Base-by-base conservation (phyloP, 2,888 invertebrate species). In the Mallateleia sp. region DNA sequence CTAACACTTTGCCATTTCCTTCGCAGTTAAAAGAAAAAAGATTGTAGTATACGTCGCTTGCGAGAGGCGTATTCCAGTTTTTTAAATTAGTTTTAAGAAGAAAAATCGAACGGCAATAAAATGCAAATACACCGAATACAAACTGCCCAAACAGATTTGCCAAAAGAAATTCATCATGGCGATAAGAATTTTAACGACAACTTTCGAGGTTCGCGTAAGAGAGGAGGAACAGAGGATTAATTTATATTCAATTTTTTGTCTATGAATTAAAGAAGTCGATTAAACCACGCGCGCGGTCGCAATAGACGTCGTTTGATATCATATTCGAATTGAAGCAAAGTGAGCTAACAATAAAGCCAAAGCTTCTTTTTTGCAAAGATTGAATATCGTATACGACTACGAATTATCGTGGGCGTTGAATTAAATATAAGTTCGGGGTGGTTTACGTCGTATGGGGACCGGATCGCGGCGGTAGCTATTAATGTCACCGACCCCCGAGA, bases 351-450 rank as follows among this genome's bases (percentile, higher is more conserved):
- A 77, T 84, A 81, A 77, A 80, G 80, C 72, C 20, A 84, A 81
- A 85, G 71, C 72, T 79, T 54, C 81, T 87, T 87, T 89, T 90
- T 88, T 88, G 85, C 90, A 88, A 92, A 92, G 91, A 93, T 93
- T 92, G 92, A 93, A 93, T 93, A 91, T 92, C 90, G 85, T 83
- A 85, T 69, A 85, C 90, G 90, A 75, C 85, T 89, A 90, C 91
- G 91, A 93, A 92, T 93, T 93, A 93, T 93, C 88, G 91, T 90
- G 66, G 88, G 88, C 91, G 92, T 92, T 94, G 93, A 94, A 94
- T 94, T 93, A 93, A 94, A 93, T 93, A 93, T 93, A 92, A 93
- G 93, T 91, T 87, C 87, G 90, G 91, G 90, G 89, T 88, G 89
- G 88, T 87, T 88, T 89, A 72, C 75, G 66, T 77, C 66, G 79